Base-by-base conservation (phyloP, 2,113 vertebrate genomes). In the Corvus cornix region DNA sequence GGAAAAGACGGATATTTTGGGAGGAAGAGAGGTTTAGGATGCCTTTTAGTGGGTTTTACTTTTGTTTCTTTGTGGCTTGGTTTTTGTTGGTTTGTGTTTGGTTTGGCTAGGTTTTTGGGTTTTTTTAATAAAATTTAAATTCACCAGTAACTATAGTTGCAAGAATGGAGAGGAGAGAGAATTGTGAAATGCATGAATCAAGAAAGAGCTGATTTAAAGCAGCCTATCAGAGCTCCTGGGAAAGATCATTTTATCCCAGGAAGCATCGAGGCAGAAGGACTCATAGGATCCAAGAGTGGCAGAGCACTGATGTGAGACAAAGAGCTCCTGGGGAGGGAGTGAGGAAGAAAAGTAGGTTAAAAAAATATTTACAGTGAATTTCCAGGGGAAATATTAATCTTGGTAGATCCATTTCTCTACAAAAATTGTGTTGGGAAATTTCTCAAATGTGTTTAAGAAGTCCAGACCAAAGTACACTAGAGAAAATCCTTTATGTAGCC, bases 201-300 rank as follows among this genome's bases (percentile, higher is more conserved):
- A 74, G 77, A 82, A 84, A 86, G 82, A 63, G 55, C 37, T 7
- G 7, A n/a, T 90, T 92, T 86, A 59, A 80, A 74, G 46, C 33
- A 7, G 70, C 43, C 80, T 64, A 48, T 81, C n/a, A 24, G 89
- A 84, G 81, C 84, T 8, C 5, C 70, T 69, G 63, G 68, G 84
- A 46, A 93, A 68, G 63, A 94, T 93, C 43, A 37, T 76, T 95
- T 91, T 78, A 93, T 95, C 85, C 92, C 68, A 56, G 16, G 62
- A 91, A 96, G 92, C 95, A 94, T 49, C 0, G 78, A 93, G 95
- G 95, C 94, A 93, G 87, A 97, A 95, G 92, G 66, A 78, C 72
- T 89, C 41, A 1, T 24, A 72, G 90, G 82, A 89, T 83, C 81
- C 1, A 56, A 67, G 93, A 80, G 73, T 90, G 87, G 87, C 89